Conservation (phyloP, 2,113 vertebrate species). For the Carassius gibelio region DNA sequence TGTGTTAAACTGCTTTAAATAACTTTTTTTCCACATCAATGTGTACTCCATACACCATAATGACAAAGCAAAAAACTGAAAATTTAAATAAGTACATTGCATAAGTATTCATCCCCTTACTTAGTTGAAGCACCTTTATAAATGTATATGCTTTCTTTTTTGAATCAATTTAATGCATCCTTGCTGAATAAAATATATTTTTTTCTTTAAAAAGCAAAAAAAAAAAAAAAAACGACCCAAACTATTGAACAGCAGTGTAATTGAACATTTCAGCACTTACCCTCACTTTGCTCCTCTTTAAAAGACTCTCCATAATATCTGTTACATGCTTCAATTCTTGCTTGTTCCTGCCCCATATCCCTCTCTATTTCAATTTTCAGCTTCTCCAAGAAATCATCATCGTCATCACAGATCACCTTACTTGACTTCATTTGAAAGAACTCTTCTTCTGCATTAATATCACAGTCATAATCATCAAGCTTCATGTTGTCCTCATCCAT, state of each 20-base stretch:
- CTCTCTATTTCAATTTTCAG: conserved; percentile 55
- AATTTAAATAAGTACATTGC: no score
- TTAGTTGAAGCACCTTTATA: no score
- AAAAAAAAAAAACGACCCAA: background rate
- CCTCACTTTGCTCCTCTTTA: conserved; percentile 43
- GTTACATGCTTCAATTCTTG: conserved; percentile 71
- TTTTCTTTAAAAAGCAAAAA: background rate
- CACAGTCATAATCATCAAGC: conserved; percentile 37
- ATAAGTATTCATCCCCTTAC: no score
- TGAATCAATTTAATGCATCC: background rate
- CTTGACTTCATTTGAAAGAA: background rate
- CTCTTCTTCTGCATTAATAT: conserved; percentile 6
- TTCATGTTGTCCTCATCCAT: conserved; percentile 45
- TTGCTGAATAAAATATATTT: background rate
- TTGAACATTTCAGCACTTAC: conserved; percentile 56
- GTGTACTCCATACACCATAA: no score
- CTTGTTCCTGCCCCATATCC: conserved; percentile 69
- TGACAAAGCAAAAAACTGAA: no score
- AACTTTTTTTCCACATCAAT: no score
- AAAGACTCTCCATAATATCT: conserved; percentile 55
- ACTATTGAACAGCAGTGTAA: no score
- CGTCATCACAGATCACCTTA: background rate
- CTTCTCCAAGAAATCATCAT: conserved; percentile 39
- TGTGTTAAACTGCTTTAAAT: no score
- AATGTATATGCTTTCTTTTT: background rate